Conservation (phyloP, 2,888 invertebrate genomes). For the Trichogramma evanescens region DNA sequence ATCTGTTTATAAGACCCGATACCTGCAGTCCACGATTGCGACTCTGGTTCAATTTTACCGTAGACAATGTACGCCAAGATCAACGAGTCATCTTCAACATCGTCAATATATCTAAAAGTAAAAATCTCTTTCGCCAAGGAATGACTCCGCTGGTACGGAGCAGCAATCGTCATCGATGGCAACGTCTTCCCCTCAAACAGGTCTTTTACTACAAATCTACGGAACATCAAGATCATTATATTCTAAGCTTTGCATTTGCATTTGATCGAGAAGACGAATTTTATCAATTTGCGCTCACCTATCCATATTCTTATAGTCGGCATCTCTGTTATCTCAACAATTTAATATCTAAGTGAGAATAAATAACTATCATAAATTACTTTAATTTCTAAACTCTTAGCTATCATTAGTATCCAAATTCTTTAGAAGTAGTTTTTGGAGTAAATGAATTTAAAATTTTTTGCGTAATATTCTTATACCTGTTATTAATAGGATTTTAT, state of each 20-base stretch:
- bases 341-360: constrained; percentile 20
- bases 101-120: constrained; percentile 89
- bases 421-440: too few species aligned
- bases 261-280: constrained; percentile 93
- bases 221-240: constrained; percentile 82
- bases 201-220: constrained; percentile 90
- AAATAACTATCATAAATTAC: too few species aligned
- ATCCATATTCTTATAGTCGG: constrained; percentile 92
- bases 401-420: too few species aligned
- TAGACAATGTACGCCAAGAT: constrained; percentile 88
- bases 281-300: constrained; percentile 89
- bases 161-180: constrained; percentile 87
- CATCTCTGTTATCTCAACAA: constrained; percentile 75
- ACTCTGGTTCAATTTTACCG: constrained; percentile 98
- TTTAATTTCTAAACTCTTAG: too few species aligned
- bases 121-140: constrained; percentile 79
- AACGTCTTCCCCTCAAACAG: constrained; percentile 45
- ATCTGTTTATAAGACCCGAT: constrained; percentile 91
- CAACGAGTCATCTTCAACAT: constrained; percentile 96
- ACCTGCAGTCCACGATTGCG: constrained; percentile 88
- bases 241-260: constrained; percentile 87
- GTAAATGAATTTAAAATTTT: too few species aligned
- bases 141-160: constrained; percentile 94
- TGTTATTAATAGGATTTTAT: too few species aligned
- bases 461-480: too few species aligned